Evolutionary conservation across 2,888 invertebrate genomes (phyloP).

Genomic region (Heterodera filipjevi): DNA sequence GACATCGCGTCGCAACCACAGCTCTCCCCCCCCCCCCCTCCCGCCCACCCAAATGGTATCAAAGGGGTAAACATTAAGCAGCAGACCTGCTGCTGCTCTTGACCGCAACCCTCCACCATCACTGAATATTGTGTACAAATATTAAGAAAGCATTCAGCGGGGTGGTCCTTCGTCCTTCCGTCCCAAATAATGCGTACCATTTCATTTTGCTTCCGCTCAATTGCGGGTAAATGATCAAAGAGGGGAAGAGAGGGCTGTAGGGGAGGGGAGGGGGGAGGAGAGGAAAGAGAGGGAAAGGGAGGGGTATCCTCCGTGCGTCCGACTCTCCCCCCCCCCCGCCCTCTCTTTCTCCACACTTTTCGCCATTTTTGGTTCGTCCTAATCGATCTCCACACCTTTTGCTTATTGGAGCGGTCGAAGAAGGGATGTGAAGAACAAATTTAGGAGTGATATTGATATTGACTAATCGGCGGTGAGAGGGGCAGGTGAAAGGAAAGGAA

Average conservation of each 20-base stretch:
- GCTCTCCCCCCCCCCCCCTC: too few relatives aligned
- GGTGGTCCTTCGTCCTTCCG: background rate
- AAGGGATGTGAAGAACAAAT: background rate
- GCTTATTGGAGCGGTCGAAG: background rate
- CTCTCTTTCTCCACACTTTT: background rate
- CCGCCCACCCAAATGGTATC: too few relatives aligned
- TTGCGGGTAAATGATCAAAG: background rate
- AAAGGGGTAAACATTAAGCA: too few relatives aligned
- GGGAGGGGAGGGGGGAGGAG: background rate
- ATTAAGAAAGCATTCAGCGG: too few relatives aligned
- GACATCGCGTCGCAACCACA: too few relatives aligned
- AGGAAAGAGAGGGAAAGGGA: background rate
- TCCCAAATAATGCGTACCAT: background rate
- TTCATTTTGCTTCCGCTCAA: background rate
- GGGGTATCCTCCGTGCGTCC: too few relatives aligned
- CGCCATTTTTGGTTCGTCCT: constrained; percentile 3
- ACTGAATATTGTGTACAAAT: too few relatives aligned
- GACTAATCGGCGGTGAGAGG: background rate
- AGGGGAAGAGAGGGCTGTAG: background rate
- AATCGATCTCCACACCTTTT: background rate
- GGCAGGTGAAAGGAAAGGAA: background rate
- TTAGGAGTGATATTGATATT: background rate
- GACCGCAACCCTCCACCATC: too few relatives aligned
- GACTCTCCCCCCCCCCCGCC: background rate
- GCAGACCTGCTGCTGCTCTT: too few relatives aligned